These are phyloP conservation scores for Sebastes wilsoni DNA, from an alignment of 2,797 vertebrate species.

Conservation along the genomic window DNA sequence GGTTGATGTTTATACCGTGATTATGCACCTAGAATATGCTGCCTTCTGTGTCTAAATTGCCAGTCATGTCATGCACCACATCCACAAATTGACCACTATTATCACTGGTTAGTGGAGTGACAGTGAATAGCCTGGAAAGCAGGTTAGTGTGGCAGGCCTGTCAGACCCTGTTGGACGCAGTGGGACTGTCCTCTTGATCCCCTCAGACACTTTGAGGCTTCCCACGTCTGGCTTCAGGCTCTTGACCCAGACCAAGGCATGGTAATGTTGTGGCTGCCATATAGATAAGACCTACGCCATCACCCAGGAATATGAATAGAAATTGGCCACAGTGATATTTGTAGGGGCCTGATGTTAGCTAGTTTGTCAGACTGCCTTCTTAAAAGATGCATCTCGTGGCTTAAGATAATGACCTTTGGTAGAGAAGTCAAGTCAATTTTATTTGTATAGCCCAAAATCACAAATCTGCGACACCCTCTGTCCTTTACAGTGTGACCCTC, in stretches of 20 bases:
- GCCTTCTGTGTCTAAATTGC: background rate
- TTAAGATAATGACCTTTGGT: background rate
- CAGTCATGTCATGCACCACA: background rate
- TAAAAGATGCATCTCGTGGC: background rate
- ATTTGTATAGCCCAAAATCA: too few relatives aligned
- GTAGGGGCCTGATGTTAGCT: background rate
- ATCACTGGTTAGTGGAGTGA: constrained; percentile 16
- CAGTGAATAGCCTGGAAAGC: constrained; percentile 38
- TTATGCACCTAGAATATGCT: background rate
- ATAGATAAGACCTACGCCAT: constrained; percentile 22
- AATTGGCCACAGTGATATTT: background rate
- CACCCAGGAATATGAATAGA: background rate
- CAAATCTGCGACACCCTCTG: too few relatives aligned
- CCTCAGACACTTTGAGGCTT: constrained; percentile 39
- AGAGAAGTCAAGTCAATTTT: background rate
- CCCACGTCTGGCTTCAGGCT: background rate
- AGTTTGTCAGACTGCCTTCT: background rate
- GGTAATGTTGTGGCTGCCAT: background rate
- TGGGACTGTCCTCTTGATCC: constrained; percentile 34
- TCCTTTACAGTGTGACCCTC: too few relatives aligned
- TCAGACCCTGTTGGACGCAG: constrained; percentile 31
- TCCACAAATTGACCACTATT: background rate
- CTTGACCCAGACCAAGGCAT: constrained; percentile 1
- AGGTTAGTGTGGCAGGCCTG: constrained; percentile 61
- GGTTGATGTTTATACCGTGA: background rate